Percentiles rank a stretch among this genome's conserved stretches.
phyloP scores from a whole-genome alignment of 2,113 vertebrate genomes.

The Chlamydotis undulata region DNA sequence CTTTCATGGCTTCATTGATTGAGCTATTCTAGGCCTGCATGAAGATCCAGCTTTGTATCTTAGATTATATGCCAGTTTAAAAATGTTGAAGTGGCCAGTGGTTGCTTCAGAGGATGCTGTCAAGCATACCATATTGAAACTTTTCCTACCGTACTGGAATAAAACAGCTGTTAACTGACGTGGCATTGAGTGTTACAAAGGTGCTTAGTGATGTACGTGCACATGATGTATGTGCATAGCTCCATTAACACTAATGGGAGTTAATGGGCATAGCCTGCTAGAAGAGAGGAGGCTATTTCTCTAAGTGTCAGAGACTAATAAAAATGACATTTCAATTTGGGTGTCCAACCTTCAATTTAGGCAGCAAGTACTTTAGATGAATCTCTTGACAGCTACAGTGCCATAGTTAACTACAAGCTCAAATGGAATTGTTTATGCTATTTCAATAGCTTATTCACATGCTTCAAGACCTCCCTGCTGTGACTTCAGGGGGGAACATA shows the following conservation, averaged over 20 bases:
- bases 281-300: conserved; percentile 21
- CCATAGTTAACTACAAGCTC: conserved; percentile 41
- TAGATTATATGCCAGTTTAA: neutral
- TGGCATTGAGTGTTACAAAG: neutral
- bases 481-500: neutral
- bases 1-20: neutral
- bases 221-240: conserved; percentile 1
- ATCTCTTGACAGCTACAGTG: conserved; percentile 32
- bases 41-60: neutral
- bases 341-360: conserved; percentile 55
- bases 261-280: conserved; percentile 19
- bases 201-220: neutral
- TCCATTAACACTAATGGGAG: conserved; percentile 54
- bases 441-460: neutral
- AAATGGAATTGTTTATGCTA: conserved; percentile 23
- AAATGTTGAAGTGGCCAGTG: neutral
- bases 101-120: neutral
- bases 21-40: neutral
- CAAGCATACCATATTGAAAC: neutral
- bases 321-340: conserved; percentile 56
- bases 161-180: neutral
- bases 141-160: neutral
- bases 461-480: neutral
- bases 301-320: conserved; percentile 39
- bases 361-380: conserved; percentile 17